Evolutionary conservation across 1,140 invertebrate genomes (phyloP).

Genomic region (Pseudoatta argentina): DNA sequence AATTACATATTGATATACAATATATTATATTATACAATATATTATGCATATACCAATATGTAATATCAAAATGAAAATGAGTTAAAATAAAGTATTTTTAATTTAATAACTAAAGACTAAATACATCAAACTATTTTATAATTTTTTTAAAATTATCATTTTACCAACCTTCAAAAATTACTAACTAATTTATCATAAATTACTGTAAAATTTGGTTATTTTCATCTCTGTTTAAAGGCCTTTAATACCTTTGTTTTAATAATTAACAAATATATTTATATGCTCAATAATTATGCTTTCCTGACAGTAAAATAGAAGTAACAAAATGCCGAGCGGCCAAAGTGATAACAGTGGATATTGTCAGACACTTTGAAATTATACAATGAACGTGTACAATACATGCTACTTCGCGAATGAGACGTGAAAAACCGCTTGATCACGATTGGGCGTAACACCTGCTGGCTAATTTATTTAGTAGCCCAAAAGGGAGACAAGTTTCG

Average conservation of each 20-base stretch:
- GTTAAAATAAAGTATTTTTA: no score
- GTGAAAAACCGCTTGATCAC: slow-evolving; percentile 58
- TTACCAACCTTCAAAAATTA: no score
- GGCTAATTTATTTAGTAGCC: slow-evolving; percentile 77
- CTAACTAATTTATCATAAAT: no score
- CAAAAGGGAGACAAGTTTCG: slow-evolving; percentile 65
- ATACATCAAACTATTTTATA: no score
- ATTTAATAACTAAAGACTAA: no score
- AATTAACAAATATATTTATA: not conserved
- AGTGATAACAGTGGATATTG: not conserved
- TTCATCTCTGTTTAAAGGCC: no score
- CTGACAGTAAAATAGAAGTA: not conserved
- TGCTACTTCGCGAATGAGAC: slow-evolving; percentile 16
- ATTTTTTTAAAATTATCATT: no score
- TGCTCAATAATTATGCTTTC: not conserved
- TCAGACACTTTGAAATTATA: not conserved
- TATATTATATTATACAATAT: no score
- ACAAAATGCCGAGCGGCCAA: not conserved
- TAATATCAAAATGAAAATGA: no score
- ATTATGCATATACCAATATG: no score
- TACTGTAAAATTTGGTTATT: no score
- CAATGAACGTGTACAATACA: not conserved
- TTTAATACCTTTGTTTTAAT: not conserved
- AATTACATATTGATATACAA: no score
- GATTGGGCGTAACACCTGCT: slow-evolving; percentile 68